Conservation (phyloP, 2,888 invertebrate genomes). For the Sceliomorpha sp. region DNA sequence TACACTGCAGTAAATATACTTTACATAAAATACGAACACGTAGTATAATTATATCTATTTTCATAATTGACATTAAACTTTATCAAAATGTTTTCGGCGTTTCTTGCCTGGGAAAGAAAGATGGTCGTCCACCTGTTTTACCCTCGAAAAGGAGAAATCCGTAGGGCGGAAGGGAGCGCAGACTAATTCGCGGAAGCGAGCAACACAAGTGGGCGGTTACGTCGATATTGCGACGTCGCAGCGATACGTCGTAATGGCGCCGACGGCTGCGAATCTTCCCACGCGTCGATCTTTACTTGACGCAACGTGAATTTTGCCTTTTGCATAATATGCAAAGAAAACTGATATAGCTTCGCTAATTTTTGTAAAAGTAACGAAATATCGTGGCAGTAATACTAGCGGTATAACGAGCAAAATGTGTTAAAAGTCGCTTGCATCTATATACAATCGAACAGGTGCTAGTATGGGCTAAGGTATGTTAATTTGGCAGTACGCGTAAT, state of each 20-base stretch:
- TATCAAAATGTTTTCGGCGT: slow-evolving; percentile 10
- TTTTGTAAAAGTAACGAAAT: too few relatives aligned
- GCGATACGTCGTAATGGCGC: slow-evolving; percentile 73
- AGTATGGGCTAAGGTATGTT: too few relatives aligned
- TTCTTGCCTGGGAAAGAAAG: slow-evolving; percentile 62
- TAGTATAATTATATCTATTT: too few relatives aligned
- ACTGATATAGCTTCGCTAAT: slow-evolving; percentile 9
- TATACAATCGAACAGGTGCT: too few relatives aligned
- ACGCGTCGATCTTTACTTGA: slow-evolving; percentile 59
- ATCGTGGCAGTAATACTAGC: too few relatives aligned
- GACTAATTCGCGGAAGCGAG: slow-evolving; percentile 46
- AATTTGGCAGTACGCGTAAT: too few relatives aligned
- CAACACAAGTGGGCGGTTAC: slow-evolving; percentile 69
- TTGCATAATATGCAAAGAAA: slow-evolving; percentile 12
- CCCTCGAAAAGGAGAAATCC: slow-evolving; percentile 37
- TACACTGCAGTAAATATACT: too few relatives aligned
- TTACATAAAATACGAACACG: too few relatives aligned
- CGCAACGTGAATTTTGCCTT: slow-evolving; percentile 16
- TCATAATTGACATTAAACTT: too few relatives aligned
- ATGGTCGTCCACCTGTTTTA: slow-evolving; percentile 64
- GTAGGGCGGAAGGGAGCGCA: slow-evolving; percentile 40
- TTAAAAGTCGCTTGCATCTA: too few relatives aligned
- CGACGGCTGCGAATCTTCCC: slow-evolving; percentile 74
- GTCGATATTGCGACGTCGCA: slow-evolving; percentile 77
- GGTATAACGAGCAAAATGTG: too few relatives aligned